Evolutionary conservation across 2,888 invertebrate species (phyloP), one percentile per base, ranked within the genome.

Genomic region (Tetragonula carbonaria): DNA sequence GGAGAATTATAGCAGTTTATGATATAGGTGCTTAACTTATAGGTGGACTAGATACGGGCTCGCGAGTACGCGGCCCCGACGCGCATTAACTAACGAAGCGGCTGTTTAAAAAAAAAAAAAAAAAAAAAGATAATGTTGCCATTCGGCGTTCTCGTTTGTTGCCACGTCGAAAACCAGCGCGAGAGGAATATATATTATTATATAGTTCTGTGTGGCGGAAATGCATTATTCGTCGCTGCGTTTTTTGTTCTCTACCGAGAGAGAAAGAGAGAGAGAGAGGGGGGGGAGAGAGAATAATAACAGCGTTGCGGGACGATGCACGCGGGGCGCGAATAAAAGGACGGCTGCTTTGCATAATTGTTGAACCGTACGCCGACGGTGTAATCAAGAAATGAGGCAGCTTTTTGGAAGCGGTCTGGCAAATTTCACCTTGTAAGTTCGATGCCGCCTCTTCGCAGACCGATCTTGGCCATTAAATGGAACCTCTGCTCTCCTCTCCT

Each of bases 271-370:
- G 45, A 53, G 16, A 53, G 53, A 18, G 53, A n/a, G n/a, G 38
- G 8, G 38, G 38, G 38, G 8, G 1, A n/a, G 23, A 62, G 62
- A 68, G 85, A 88, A 85, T 89, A 89, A 89, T 89, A 87, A 89
- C 78, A 89, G 84, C 82, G 85, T 81, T 76, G 84, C 80, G 78
- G 82, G 79, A 86, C 79, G 88, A 78, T 87, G 86, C 86, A 70
- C 73, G 45, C 86, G 86, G 81, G 86, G 87, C 86, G 90, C 88
- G 89, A 90, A 90, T 84, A 86, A 89, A 78, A 83, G 87, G 87
- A 88, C 71, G 80, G 86, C 90, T 90, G 88, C 84, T 91, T 91
- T 91, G 90, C 91, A 91, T 91, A 90, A 90, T 90, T 86, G 89
- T 89, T 84, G 86, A 87, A 88, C 82, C 84, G 80, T 86, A 84